Evolutionary conservation across 2,888 invertebrate species (phyloP).

Genomic region (Endotricha flammealis): DNA sequence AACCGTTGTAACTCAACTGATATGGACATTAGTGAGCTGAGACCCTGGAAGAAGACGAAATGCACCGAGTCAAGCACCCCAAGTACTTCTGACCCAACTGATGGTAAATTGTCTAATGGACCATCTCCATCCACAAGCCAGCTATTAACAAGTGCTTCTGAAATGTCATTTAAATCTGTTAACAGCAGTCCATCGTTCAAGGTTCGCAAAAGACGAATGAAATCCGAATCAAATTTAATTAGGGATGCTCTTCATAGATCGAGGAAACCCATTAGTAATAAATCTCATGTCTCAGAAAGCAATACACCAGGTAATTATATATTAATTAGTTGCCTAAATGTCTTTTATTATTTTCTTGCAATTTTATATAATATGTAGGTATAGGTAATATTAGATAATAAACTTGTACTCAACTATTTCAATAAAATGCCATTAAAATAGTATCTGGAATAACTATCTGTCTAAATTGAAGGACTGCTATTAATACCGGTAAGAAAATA

Average conservation of each 20-base stretch:
- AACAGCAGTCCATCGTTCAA: conserved; percentile 57
- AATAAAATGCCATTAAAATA: too few relatives aligned
- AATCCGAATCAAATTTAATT: conserved; percentile 57
- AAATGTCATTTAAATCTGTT: conserved; percentile 61
- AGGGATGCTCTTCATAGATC: conserved; percentile 53
- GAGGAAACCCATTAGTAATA: conserved; percentile 38
- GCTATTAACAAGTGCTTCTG: conserved; percentile 53
- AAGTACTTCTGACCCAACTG: conserved; percentile 43
- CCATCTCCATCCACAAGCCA: conserved; percentile 33
- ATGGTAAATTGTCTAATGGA: conserved; percentile 27
- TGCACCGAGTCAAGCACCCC: conserved; percentile 45
- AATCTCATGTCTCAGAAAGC: conserved; percentile 37
- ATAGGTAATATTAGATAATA: too few relatives aligned
- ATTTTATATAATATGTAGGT: too few relatives aligned
- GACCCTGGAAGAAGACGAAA: conserved; percentile 57
- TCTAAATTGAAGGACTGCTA: too few relatives aligned
- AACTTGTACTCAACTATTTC: too few relatives aligned
- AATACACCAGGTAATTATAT: conserved; percentile 42
- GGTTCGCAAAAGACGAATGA: conserved; percentile 54
- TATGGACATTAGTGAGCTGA: conserved; percentile 33
- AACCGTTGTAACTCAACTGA: conserved; percentile 46
- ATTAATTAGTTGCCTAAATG: too few relatives aligned
- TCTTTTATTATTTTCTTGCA: too few relatives aligned
- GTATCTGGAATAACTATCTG: too few relatives aligned
- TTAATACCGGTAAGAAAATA: too few relatives aligned